Percentiles rank a stretch among this genome's conserved stretches.
These are phyloP conservation scores for Callyntrura sp. DNA, from an alignment of 2,888 invertebrate species.

Conservation along the genomic window DNA sequence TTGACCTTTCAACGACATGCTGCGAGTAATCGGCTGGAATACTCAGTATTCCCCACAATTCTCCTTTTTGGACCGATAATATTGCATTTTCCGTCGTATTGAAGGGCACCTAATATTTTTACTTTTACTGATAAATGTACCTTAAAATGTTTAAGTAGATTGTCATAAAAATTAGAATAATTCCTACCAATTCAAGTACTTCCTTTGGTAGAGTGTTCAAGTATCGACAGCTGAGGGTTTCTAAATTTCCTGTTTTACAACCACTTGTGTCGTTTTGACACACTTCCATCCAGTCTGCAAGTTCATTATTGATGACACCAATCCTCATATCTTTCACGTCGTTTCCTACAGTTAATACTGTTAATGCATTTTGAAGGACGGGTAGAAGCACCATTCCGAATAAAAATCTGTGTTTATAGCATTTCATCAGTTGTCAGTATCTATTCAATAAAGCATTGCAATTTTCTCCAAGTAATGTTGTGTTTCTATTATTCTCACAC, in stretches of 20 bases:
- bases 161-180: no score
- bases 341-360: constrained; percentile 95
- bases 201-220: constrained; percentile 59
- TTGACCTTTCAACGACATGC: constrained; percentile 56
- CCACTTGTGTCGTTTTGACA: constrained; percentile 40
- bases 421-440: no score
- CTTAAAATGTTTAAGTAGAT: neutral
- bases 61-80: neutral
- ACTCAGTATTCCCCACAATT: constrained; percentile 48
- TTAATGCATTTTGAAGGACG: constrained; percentile 96
- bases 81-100: constrained; percentile 48
- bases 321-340: constrained; percentile 93
- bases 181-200: constrained; percentile 52
- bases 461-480: no score
- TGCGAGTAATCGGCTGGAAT: constrained; percentile 65
- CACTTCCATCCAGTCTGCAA: constrained; percentile 54
- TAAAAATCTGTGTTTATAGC: constrained; percentile 90
- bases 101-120: constrained; percentile 58
- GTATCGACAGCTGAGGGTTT: constrained; percentile 60
- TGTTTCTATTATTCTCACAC: constrained; percentile 66
- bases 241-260: constrained; percentile 47
- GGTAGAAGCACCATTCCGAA: constrained; percentile 96
- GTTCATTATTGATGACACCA: constrained; percentile 93
- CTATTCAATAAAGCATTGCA: no score
- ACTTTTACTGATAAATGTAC: neutral